Base-by-base conservation (phyloP, 2,888 invertebrate species). In the Hecatera dysodea region DNA sequence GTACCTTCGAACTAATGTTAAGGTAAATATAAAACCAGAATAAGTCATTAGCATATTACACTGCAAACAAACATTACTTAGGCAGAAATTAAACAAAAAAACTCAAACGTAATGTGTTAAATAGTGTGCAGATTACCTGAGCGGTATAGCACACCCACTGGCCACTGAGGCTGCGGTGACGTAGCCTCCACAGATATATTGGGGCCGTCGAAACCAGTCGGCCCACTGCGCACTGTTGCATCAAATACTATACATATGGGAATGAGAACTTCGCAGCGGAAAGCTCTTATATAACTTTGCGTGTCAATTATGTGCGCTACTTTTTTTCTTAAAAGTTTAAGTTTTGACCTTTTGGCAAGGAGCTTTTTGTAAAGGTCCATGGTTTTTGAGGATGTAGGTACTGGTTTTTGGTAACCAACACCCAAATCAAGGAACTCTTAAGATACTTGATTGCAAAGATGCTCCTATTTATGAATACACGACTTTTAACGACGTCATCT, bases 121-220 rank as follows among this genome's bases (percentile, higher is more conserved):
- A 64, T 72, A 79, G 29, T 67, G 62, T 67, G 63, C 73, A 69
- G 72, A 76, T 83, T 77, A 60, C 81, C 62, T 80, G 80, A 81
- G 78, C 83, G 85, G 72, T 79, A 87, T 84, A 83, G 83, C 86
- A 88, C 89, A 76, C 87, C 88, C 83, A 89, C 87, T 65, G 77
- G 71, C 68, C 83, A 87, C 86, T 64, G 80, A 72, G 68, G 72
- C 76, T 74, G 70, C 61, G 85, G 84, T 92, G 93, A 91, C 89
- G 90, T 89, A 78, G 80, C 72, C 80, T 83, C 77, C 50, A 78
- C 85, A 88, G 85, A 89, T 88, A 87, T 91, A 94, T 93, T 86
- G 93, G 89, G 92, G 93, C 89, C 93, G 87, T 62, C 82, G 64
- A 80, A 92, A 94, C 94, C 93, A 94, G 94, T 94, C 88, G 81